Percentiles rank a stretch among this genome's conserved stretches.
These are phyloP conservation scores for Percopsis omiscomaycus DNA, from an alignment of 2,797 vertebrate genomes.

Conservation along the genomic window DNA sequence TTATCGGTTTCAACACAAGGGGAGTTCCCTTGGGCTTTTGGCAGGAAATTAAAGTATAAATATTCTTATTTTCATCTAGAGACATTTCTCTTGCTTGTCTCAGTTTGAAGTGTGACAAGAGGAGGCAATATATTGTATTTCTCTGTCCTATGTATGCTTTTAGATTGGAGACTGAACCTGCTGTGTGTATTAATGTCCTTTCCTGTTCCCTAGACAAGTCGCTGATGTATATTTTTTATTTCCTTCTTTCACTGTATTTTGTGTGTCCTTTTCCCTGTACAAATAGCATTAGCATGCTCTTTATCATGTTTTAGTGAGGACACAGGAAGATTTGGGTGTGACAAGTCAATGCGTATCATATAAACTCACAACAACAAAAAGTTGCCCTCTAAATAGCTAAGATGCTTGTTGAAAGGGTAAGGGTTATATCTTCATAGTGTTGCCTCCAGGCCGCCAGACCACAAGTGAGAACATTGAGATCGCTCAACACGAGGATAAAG, in stretches of 20 bases:
- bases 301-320: conserved; percentile 2
- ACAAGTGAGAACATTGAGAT: conserved; percentile 25
- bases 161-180: conserved; percentile 4
- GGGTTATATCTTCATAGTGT: conserved; percentile 27
- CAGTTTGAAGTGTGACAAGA: conserved; percentile 1
- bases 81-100: conserved; percentile 7
- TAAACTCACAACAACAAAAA: background rate
- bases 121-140: background rate
- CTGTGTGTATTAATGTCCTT: conserved; percentile 6
- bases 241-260: background rate
- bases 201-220: conserved; percentile 1
- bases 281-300: background rate
- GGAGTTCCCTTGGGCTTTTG: no score
- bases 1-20: no score
- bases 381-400: conserved; percentile 16
- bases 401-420: conserved; percentile 13
- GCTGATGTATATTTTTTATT: background rate
- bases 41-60: no score
- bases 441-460: conserved; percentile 19
- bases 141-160: conserved; percentile 8
- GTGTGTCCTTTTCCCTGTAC: conserved; percentile 2
- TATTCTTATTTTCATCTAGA: no score
- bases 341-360: background rate
- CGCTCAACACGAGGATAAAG: conserved; percentile 3
- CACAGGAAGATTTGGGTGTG: conserved; percentile 2